Base-by-base conservation (phyloP, 2,888 invertebrate species). In the Lasioglossum pauxillum region DNA sequence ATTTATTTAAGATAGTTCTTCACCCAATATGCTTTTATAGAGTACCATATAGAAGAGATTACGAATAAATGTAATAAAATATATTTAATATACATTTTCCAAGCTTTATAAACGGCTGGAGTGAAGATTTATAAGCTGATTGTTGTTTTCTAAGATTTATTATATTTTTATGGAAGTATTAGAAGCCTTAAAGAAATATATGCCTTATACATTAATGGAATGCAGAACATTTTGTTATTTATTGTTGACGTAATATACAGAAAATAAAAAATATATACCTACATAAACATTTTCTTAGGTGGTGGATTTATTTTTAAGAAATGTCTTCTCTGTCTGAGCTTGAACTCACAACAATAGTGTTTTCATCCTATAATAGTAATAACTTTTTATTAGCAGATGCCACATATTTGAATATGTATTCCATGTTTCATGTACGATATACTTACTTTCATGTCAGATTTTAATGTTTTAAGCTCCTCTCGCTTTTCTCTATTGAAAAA, bases 401-500 rank as follows among this genome's bases (percentile, higher is more conserved):
- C 57, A 27, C 46, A 75, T 76, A 49, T 64, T 8, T 31, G 5
- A n/a, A 5, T 67, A 77, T 76, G 10, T 49, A 69, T 14, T 35
- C 27, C 46, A 27, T 67, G 64, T 67, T 69, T 75, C 35, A 74
- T 27, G 74, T 64, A 46, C 38, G 38, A 7, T 64, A 69, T 75
- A 83, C 92, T 86, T 83, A 93, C 93, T 67, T 91, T 86, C 77
- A 85, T 81, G 77, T 94, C 93, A 27, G 94, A 93, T 90, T 94
- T 94, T 35, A 94, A 89, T n/a, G 90, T 91, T 75, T 93, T 88
- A 53, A 94, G 88, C 84, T 93, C 91, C 71, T 91, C 87, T 82
- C 84, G 94, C 81, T 92, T 93, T 67, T 89, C 92, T 79, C 95
- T 89, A 44, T 93, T 90, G 64, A 95, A 95, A 85, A 95, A 95